These are phyloP conservation scores for Drosophila nigrodunni DNA, from an alignment of 1,140 invertebrate genomes.

Conservation along the genomic window DNA sequence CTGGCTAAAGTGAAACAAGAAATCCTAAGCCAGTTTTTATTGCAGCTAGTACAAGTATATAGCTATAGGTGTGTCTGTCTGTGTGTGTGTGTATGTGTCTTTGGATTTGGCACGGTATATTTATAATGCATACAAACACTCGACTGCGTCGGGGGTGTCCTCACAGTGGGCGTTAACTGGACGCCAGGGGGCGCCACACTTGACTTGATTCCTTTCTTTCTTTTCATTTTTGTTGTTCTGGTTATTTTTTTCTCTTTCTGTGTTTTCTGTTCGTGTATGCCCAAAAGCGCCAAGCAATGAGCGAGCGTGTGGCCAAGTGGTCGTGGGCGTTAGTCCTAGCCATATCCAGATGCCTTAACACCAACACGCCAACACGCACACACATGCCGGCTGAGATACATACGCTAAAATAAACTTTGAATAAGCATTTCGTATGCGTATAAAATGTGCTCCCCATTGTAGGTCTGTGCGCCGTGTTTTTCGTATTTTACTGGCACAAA, in stretches of 20 bases:
- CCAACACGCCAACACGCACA: conserved; percentile 10
- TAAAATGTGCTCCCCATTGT: conserved; percentile 40
- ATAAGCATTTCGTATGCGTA: conserved; percentile 76
- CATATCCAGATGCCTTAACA: conserved; percentile 48
- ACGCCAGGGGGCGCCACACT: conserved; percentile 63
- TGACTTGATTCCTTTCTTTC: conserved; percentile 73
- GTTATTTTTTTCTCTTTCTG: background rate
- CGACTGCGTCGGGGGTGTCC: conserved; percentile 29
- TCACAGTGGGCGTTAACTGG: conserved; percentile 44
- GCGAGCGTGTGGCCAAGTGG: conserved; percentile 53
- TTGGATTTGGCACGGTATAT: conserved; percentile 66
- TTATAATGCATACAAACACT: conserved; percentile 79
- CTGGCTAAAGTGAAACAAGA: conserved; percentile 44
- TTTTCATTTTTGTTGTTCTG: conserved; percentile 35
- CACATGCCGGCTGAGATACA: conserved; percentile 13
- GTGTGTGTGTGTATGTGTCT: conserved; percentile 12
- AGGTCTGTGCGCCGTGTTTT: conserved; percentile 38
- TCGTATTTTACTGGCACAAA: conserved; percentile 65
- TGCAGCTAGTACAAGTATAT: conserved; percentile 17
- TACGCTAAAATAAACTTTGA: conserved; percentile 79
- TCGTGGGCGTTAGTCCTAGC: conserved; percentile 47
- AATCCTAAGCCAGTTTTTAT: conserved; percentile 52
- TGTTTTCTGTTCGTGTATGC: conserved; percentile 19
- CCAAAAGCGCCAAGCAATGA: conserved; percentile 55
- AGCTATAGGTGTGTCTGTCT: conserved; percentile 1